phyloP scores from a whole-genome alignment of 2,797 vertebrate species.

The Esox masquinongy region DNA sequence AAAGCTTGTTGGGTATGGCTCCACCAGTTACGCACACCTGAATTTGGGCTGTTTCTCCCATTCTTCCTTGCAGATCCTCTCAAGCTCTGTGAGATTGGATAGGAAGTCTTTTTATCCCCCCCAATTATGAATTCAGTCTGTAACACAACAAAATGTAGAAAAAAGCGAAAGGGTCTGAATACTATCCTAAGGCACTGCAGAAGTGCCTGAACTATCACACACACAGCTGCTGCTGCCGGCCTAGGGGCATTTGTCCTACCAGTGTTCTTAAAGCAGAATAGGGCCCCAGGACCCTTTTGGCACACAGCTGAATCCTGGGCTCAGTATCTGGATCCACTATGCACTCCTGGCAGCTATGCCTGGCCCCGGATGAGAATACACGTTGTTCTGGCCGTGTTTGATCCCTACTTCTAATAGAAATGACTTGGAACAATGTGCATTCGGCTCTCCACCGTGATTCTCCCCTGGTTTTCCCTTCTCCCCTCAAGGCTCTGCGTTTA shows the following conservation, averaged over 20 bases:
- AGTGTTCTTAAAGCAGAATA: neutral
- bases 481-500: constrained; percentile 10
- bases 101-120: too few species aligned
- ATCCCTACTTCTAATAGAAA: neutral
- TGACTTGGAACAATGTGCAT: neutral
- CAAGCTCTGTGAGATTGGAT: too few species aligned
- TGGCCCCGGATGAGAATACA: constrained; percentile 59
- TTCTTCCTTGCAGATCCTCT: too few species aligned
- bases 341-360: constrained; percentile 15
- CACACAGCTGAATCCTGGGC: neutral
- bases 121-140: too few species aligned
- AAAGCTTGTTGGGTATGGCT: too few species aligned
- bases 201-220: neutral
- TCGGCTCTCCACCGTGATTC: neutral
- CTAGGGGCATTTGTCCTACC: neutral
- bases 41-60: too few species aligned
- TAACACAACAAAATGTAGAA: too few species aligned
- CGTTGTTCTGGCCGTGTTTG: constrained; percentile 10
- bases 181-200: too few species aligned
- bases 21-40: too few species aligned
- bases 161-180: too few species aligned
- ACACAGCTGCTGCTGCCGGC: neutral
- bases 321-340: neutral
- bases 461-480: neutral
- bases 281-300: neutral